These are phyloP conservation scores for Hemithea aestivaria DNA, from an alignment of 2,888 invertebrate genomes.

Conservation along the genomic window DNA sequence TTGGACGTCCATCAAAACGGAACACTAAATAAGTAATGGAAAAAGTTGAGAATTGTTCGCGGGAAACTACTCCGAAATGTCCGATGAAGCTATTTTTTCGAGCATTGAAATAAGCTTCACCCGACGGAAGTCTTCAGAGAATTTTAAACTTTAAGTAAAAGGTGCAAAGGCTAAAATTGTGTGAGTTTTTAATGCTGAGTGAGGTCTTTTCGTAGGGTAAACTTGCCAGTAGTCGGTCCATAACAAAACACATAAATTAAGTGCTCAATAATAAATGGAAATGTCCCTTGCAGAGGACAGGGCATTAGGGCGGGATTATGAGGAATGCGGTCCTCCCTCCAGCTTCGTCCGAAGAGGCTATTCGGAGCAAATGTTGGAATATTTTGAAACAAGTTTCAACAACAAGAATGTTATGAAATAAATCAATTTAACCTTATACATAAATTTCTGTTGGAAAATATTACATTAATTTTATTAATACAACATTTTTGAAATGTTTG, in stretches of 20 bases:
- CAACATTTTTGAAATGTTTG: no score
- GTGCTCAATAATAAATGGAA: conserved; percentile 81
- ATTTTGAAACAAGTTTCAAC: conserved; percentile 2
- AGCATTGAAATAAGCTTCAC: conserved; percentile 31
- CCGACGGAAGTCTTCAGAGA: conserved; percentile 4
- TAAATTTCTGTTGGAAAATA: no score
- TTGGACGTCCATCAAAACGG: conserved; percentile 28
- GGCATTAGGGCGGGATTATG: conserved; percentile 78
- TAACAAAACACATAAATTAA: conserved; percentile 81
- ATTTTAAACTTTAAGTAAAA: conserved; percentile 24
- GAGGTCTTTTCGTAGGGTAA: conserved; percentile 40
- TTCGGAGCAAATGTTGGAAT: conserved; percentile 11
- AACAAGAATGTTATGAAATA: no score
- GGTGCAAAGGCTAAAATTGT: conserved; percentile 27
- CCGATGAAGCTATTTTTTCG: conserved; percentile 53
- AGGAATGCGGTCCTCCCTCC: conserved; percentile 62
- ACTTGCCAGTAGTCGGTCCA: conserved; percentile 70
- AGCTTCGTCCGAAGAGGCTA: conserved; percentile 27
- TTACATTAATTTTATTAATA: no score
- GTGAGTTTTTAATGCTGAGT: conserved; percentile 13
- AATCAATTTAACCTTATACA: neutral
- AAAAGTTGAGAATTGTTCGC: conserved; percentile 37
- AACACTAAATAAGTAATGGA: conserved; percentile 26
- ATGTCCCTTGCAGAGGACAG: conserved; percentile 79
- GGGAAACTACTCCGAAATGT: conserved; percentile 50